Evolutionary conservation across 2,113 vertebrate species (phyloP), one percentile per base, ranked within the genome.

Genomic region (Hemibagrus wyckioides): DNA sequence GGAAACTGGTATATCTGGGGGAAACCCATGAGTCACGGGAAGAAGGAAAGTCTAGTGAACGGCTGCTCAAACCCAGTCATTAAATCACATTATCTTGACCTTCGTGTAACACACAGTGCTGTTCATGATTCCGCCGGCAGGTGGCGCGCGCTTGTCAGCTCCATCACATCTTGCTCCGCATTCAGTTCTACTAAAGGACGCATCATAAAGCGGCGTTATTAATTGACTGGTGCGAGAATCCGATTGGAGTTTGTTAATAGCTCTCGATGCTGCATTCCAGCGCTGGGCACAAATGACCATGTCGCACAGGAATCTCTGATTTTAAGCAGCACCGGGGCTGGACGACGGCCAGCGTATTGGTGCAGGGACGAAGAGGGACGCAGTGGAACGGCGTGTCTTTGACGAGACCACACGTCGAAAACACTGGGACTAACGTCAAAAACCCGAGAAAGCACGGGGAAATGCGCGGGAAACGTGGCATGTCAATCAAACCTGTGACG

Each of bases 401-500:
- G 79, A 85, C 59, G 59, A 82, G 79, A 73, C n/a, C 85, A 88
- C 82, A 85, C 48, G 75, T 65, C 75, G 59, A 69, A 65, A 63
- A 71, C 71, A 13, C 63, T 50, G 56, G 73, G 79, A 39, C 79
- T 50, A 56, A 50, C 36, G 50, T 7, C 8, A 36, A 11, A 36
- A 23, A 56, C 48, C n/a, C 25, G n/a, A 54, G 30, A 44, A 4
- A 19, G 6, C 10, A 8, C 23, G 19, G 19, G 33, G 82, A 52
- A 36, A 84, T 71, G 75, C 77, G 83, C 63, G 80, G 79, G 71
- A 71, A 54, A 85, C 44, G 76, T 44, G 33, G 8, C 36, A 61
- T 92, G 87, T 79, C 86, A 87, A 67, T 87, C 83, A 88, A 89
- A 85, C 76, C 56, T 88, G 67, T 69, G 30, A 25, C 85, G 85